phyloP scores from a whole-genome alignment of 2,888 invertebrate species.

The Melanchra persicariae region DNA sequence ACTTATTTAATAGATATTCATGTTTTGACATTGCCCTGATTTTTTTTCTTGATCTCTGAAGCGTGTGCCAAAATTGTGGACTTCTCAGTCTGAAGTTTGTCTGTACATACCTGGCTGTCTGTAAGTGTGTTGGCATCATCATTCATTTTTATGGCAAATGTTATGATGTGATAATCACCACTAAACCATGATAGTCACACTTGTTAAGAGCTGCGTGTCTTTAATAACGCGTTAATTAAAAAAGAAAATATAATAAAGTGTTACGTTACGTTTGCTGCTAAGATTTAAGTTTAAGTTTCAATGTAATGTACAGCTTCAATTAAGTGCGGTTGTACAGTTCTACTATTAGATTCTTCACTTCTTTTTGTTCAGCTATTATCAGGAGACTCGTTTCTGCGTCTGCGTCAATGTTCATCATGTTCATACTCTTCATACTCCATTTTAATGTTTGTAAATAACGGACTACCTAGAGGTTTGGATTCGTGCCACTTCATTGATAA shows the following conservation, averaged over 20 bases:
- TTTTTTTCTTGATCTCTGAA: conserved; percentile 40
- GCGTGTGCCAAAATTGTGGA: conserved; percentile 56
- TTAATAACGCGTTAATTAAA: conserved; percentile 1
- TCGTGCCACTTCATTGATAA: conserved; percentile 74
- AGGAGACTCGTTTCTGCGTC: not conserved
- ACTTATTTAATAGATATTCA: conserved; percentile 48
- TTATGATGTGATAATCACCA: conserved; percentile 41
- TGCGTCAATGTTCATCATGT: conserved; percentile 53
- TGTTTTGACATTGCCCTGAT: conserved; percentile 63
- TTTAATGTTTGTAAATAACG: conserved; percentile 77
- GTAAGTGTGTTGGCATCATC: conserved; percentile 38
- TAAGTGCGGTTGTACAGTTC: not conserved
- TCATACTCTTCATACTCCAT: too few relatives aligned
- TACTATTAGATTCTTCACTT: not conserved
- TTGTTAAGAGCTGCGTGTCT: not conserved
- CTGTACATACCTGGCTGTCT: conserved; percentile 30
- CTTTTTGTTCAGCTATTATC: conserved; percentile 12
- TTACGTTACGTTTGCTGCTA: conserved; percentile 19
- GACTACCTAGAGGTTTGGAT: conserved; percentile 70
- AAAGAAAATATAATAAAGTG: conserved; percentile 1
- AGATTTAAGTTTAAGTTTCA: conserved; percentile 22
- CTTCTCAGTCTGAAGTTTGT: conserved; percentile 45
- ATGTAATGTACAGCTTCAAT: not conserved
- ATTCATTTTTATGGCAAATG: conserved; percentile 30
- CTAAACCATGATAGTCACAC: conserved; percentile 11